phyloP scores from a whole-genome alignment of 2,797 vertebrate species.

The Lutra lutra region DNA sequence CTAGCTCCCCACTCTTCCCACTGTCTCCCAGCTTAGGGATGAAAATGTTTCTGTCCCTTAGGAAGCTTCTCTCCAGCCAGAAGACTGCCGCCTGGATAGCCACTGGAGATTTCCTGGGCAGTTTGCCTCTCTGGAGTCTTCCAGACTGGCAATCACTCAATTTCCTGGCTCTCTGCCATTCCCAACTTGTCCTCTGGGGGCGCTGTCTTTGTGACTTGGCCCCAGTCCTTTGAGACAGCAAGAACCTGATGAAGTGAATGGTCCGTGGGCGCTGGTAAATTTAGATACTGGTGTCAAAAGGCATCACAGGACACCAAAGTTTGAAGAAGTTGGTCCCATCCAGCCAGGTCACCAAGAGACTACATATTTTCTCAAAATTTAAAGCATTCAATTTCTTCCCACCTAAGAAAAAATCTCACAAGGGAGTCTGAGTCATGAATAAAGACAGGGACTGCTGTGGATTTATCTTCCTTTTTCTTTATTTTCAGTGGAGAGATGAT shows the following conservation, averaged over 20 bases:
- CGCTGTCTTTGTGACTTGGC: not conserved
- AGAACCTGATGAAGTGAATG: not conserved
- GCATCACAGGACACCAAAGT: not conserved
- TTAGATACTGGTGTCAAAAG: not conserved
- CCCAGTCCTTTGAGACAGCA: not conserved
- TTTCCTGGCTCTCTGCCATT: not conserved
- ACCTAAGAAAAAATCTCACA: constrained; percentile 14
- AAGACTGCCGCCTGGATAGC: not conserved
- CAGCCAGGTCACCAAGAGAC: not conserved
- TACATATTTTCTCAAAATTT: not conserved
- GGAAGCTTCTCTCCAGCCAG: not conserved
- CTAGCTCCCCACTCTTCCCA: not conserved
- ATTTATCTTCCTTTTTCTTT: not conserved
- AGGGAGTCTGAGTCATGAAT: constrained; percentile 33
- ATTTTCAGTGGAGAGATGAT: not conserved
- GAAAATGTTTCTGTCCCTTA: not conserved
- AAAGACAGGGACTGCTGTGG: not conserved
- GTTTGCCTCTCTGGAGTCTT: not conserved
- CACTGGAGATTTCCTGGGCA: not conserved
- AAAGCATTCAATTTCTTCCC: constrained; percentile 52
- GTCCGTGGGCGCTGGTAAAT: not conserved
- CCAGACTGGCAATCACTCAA: not conserved
- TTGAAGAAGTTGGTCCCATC: not conserved
- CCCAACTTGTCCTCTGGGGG: not conserved
- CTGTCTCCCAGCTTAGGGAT: not conserved